Base-by-base conservation (phyloP, 2,888 invertebrate genomes). In the Eugnorisma glareosa region DNA sequence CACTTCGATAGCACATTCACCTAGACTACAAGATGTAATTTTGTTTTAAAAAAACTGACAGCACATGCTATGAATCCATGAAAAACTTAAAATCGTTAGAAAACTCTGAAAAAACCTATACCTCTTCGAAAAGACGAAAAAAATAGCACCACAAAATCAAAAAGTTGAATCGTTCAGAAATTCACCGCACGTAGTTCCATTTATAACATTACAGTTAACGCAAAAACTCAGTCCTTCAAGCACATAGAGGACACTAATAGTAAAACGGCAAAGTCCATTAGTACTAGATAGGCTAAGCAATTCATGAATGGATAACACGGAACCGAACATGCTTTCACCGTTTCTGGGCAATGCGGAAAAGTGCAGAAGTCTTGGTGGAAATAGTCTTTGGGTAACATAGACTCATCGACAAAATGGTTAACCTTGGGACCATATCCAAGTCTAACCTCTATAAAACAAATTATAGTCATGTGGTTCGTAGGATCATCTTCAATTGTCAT, bases 271-370 rank as follows among this genome's bases (percentile, higher is more conserved):
- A 59, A 73, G 72, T 86, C 86, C 88, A 89, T 87, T 89, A 89
- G 84, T 84, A 73, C 75, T 71, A 84, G 83, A 79, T 89, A 87
- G 85, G 79, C 82, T 87, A 85, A 89, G 89, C 88, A 86, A 89
- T 88, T 86, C 89, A 87, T 85, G 87, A 89, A 89, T 86, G 79
- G 86, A 85, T 84, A 89, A 88, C 87, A 81, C 77, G 77, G 77
- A 82, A 85, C 77, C 75, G 88, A 85, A 85, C 74, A 82, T 40
- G 82, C 83, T 82, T 86, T 86, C 81, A 81, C 79, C 70, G 48
- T 73, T 79, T 40, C n/a, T 15, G 21, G 18, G 5, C 31, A 18
- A 13, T 13, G 37, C 54, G 61, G 54, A 10, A 35, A 31, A 0
- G 1, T 40, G 7, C 67, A 82, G 86, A 85, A 82, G 84, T 37